Evolutionary conservation across 1,140 invertebrate species (phyloP), one percentile per base, ranked within the genome.

Genomic region (Rhopalosiphum padi): DNA sequence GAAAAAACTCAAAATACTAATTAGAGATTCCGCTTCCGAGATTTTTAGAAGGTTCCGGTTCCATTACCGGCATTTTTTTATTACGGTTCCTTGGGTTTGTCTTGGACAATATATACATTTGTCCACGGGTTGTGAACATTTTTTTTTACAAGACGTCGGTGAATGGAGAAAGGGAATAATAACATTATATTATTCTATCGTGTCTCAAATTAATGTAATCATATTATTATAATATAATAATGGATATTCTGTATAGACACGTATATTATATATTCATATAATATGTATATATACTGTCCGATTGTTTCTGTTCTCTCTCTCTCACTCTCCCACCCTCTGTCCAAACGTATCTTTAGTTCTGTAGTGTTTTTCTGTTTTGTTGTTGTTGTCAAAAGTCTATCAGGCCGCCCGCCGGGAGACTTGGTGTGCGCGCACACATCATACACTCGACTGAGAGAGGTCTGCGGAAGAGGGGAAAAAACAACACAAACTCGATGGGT

Each of bases 351-450:
- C 37, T 86, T 86, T 86, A 15, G 37, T 86, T 86, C 9, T 86
- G 37, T 86, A 25, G n/a, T 86, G 43, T 37, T 48, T n/a, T 48
- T 88, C 86, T 35, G 86, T 86, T 46, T 86, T 86, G 85, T 88
- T 88, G 86, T 51, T 51, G 86, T 51, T 51, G 86, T 51, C 43
- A 88, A 88, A 37, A 88, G 86, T 51, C 46, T 83, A 37, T 88
- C 86, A n/a, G 86, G 86, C 86, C 86, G n/a, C 86, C 46, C 86
- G 86, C 43, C 46, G 86, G n/a, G 86, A 88, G 83, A 46, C 83
- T 25, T 41, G 23, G 41, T 25, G 37, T 41, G 41, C 25, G 83
- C 37, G 11, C 41, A 41, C 37, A 86, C 41, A 41, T 43, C 60
- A 30, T 41, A 30, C 1, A 35, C 35, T 5, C 18, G 46, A 15